These are phyloP conservation scores for Paralvinella palmiformis DNA, from an alignment of 1,140 invertebrate genomes.

Conservation along the genomic window DNA sequence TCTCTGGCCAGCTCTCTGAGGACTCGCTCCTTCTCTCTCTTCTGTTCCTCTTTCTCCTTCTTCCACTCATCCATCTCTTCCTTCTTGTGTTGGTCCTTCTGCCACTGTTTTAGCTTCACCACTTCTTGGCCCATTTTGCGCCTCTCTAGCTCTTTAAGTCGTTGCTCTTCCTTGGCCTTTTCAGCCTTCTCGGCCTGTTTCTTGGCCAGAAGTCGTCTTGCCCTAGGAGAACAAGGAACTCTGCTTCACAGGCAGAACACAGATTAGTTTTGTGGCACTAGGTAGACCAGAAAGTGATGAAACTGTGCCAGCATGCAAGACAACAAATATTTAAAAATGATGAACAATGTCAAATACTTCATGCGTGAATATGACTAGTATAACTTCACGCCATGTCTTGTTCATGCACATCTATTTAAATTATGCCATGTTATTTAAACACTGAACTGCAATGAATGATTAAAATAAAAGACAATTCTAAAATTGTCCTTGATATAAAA, in stretches of 20 bases:
- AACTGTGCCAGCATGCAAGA: background rate
- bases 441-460: too few relatives aligned
- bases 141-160: conserved; percentile 63
- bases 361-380: too few relatives aligned
- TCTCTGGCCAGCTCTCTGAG: conserved; percentile 70
- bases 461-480: too few relatives aligned
- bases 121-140: conserved; percentile 65
- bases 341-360: background rate
- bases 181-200: conserved; percentile 55
- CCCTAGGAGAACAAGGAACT: conserved; percentile 23
- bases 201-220: conserved; percentile 31
- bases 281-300: background rate
- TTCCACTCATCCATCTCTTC: conserved; percentile 60
- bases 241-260: background rate
- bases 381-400: too few relatives aligned
- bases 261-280: background rate
- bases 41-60: conserved; percentile 65
- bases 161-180: conserved; percentile 59
- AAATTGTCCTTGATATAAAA: too few relatives aligned
- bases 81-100: conserved; percentile 69
- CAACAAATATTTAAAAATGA: background rate
- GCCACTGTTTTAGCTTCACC: conserved; percentile 62
- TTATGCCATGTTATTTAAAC: too few relatives aligned
- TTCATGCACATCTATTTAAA: too few relatives aligned
- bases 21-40: conserved; percentile 62